Conservation (phyloP, 2,888 invertebrate species). For the Hoplodrina blanda region DNA sequence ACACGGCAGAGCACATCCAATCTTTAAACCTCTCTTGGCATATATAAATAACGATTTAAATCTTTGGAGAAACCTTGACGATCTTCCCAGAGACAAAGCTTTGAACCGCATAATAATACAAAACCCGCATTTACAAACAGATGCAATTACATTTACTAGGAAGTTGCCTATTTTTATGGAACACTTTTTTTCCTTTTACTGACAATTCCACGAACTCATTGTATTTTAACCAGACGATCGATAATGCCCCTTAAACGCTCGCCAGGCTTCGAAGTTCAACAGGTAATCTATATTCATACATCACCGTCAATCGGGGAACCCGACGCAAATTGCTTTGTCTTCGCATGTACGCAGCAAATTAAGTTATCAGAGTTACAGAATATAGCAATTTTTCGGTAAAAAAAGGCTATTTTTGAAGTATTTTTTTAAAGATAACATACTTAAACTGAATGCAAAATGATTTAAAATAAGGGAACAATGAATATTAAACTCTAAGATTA, state of each 20-base stretch:
- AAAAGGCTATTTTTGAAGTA: not conserved
- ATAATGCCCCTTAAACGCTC: conserved; percentile 23
- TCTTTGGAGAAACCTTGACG: too few relatives aligned
- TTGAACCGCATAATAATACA: too few relatives aligned
- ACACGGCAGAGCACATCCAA: too few relatives aligned
- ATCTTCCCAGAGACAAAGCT: too few relatives aligned
- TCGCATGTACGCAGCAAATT: conserved; percentile 24
- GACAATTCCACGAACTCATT: not conserved
- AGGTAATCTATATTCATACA: conserved; percentile 63
- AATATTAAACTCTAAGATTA: not conserved
- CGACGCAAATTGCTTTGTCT: conserved; percentile 53
- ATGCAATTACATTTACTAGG: too few relatives aligned
- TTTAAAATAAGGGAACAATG: too few relatives aligned
- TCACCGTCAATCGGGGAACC: conserved; percentile 39
- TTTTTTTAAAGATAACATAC: too few relatives aligned
- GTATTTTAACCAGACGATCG: conserved; percentile 6
- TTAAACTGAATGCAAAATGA: too few relatives aligned
- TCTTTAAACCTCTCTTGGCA: too few relatives aligned
- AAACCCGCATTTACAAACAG: too few relatives aligned
- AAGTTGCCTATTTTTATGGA: not conserved
- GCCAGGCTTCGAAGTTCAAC: conserved; percentile 41
- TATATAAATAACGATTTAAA: too few relatives aligned
- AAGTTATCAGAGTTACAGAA: conserved; percentile 14
- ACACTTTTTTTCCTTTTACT: not conserved
- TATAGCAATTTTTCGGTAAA: conserved; percentile 2